Evolutionary conservation across 1,140 invertebrate species (phyloP), one percentile per base, ranked within the genome.

Genomic region (Uloborus diversus): DNA sequence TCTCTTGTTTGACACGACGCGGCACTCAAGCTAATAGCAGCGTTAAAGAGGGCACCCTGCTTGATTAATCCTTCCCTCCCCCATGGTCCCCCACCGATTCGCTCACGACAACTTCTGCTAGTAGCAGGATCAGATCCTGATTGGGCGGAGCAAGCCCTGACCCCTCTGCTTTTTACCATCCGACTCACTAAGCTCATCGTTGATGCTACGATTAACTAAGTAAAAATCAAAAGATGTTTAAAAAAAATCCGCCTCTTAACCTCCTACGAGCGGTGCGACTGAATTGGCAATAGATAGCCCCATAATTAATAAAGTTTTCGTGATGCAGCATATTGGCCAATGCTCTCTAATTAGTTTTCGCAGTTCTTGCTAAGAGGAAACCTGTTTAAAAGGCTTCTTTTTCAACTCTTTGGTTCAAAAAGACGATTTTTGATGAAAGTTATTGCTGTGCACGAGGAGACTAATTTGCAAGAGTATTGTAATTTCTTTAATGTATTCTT

Each of bases 291-390:
- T 68, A 51, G 64, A 53, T 30, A 25, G 11, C 20, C 66, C n/a
- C 32, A 17, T 70, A 70, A 70, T 70, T 70, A 70, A 70, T 70
- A 70, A 70, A 70, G 30, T 53, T 56, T 70, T 70, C 66, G 66
- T 70, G 66, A 51, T 11, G 17, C 37, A 14, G 37, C 37, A 66
- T 66, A 66, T 66, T 66, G 37, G 37, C 37, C 37, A 42, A 42
- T 42, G 37, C 37, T 42, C 37, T 1, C 37, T 42, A 42, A 42
- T 42, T 42, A 42, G 9, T 42, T 42, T 42, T 42, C 37, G 9
- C 37, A 42, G 37, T 42, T 17, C 17, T 42, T 17, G 0, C 17
- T 42, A 9, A n/a, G n/a, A 17, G 17, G 37, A 42, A 42, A 42
- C 37, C 37, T 42, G 37, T 42, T 42, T 17, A 42, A 42, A 17